Conservation (phyloP, 2,113 vertebrate genomes). For the Larimichthys crocea region DNA sequence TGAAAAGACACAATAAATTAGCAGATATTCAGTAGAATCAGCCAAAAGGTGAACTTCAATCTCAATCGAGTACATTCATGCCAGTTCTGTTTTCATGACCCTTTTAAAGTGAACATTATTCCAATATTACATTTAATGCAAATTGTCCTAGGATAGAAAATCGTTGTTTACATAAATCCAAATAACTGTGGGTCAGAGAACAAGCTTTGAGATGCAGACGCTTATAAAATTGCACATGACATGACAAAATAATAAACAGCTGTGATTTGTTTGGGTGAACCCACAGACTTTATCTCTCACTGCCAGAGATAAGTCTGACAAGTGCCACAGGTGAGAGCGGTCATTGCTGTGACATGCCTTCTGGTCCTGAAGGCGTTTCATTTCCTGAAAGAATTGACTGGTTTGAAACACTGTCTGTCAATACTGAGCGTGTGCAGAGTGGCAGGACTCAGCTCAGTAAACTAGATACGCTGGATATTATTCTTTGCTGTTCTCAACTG, state of each 20-base stretch:
- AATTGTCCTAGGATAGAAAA: constrained; percentile 21
- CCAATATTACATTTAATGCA: constrained; percentile 28
- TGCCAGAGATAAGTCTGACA: constrained; percentile 56
- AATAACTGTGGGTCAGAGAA: constrained; percentile 58
- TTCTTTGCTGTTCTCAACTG: background rate
- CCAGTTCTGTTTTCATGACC: background rate
- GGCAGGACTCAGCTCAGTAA: background rate
- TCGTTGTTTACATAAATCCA: constrained; percentile 61
- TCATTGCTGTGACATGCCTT: constrained; percentile 27
- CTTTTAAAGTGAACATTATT: background rate
- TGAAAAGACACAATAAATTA: background rate
- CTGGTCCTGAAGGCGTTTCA: constrained; percentile 19
- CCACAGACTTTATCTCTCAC: constrained; percentile 42
- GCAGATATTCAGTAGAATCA: background rate
- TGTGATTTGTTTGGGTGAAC: constrained; percentile 32
- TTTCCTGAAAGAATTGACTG: constrained; percentile 27
- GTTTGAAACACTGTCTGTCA: constrained; percentile 7
- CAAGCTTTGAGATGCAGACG: constrained; percentile 23
- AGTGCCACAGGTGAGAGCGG: constrained; percentile 46
- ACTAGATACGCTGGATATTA: background rate
- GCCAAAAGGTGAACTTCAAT: background rate
- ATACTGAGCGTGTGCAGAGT: background rate
- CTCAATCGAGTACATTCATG: background rate
- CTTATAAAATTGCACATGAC: constrained; percentile 37
- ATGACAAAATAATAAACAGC: constrained; percentile 5